These are phyloP conservation scores for Tympanuchus pallidicinctus DNA, from an alignment of 2,113 vertebrate genomes.

Conservation along the genomic window DNA sequence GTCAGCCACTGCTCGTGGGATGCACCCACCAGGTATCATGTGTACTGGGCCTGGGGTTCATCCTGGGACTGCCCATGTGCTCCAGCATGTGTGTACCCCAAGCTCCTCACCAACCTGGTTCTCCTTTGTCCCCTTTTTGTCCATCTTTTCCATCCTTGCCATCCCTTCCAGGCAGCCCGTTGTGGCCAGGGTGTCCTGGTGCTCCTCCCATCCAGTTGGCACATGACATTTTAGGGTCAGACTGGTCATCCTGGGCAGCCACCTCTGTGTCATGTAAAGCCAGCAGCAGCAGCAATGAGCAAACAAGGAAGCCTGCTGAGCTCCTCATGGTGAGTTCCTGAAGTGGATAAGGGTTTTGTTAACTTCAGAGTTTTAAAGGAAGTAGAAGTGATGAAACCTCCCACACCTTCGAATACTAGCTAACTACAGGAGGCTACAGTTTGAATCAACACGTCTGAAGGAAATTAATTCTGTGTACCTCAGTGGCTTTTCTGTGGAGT, in stretches of 20 bases:
- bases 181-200: conserved; percentile 83
- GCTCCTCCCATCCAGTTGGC: conserved; percentile 84
- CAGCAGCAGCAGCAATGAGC: conserved; percentile 54
- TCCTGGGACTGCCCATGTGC: neutral
- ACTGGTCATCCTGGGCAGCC: neutral
- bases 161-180: conserved; percentile 81
- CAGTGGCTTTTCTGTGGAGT: neutral
- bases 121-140: conserved; percentile 83
- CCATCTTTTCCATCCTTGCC: conserved; percentile 83
- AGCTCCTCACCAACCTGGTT: conserved; percentile 75
- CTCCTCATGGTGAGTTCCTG: conserved; percentile 58
- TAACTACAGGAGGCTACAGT: neutral
- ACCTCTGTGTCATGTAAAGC: neutral
- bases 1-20: neutral
- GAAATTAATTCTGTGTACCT: neutral
- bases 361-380: neutral
- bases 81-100: rapidly evolving
- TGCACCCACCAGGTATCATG: neutral
- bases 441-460: neutral
- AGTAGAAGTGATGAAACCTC: neutral
- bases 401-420: rapidly evolving
- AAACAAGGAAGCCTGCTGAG: conserved; percentile 42
- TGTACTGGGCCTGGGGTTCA: too few relatives aligned
- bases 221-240: conserved; percentile 69
- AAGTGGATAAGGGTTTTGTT: neutral